Evolutionary conservation across 1,140 invertebrate genomes (phyloP), one percentile per base, ranked within the genome.

Genomic region (Drosophila aff.): DNA sequence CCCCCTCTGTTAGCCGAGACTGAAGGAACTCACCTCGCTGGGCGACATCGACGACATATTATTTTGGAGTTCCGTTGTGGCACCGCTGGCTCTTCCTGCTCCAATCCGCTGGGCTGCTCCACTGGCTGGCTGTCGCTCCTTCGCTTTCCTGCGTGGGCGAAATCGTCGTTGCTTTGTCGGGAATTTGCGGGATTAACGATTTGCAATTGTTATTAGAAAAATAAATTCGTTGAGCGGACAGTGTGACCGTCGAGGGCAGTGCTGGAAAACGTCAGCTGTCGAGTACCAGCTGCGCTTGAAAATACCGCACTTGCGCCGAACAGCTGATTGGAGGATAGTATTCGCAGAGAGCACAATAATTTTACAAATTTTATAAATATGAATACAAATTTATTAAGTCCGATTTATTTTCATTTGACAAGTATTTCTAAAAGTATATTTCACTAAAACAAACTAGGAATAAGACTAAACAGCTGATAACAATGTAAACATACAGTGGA

Each of bases 41-140:
- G 85, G 85, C 64, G 85, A 90, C 85, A 84, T 90, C 50, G 86
- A 79, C 46, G 85, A 77, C 83, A 87, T 90, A 38, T 31, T 90
- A 38, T 31, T 66, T 44, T 41, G 44, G 46, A 49, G 41, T 13
- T 74, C 71, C 33, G 59, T 83, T 50, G 11, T 73, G 50, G 21
- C 40, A 66, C 36, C 33, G 46, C 60, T 73, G 58, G 66, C 62
- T 41, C 57, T 63, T 57, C 15, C 68, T 71, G 41, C 71, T 59
- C 47, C 67, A 52, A 73, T 26, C 44, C 26, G 16, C 18, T 23
- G 40, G 28, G 16, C 38, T 28, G 40, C 28, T 71, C 36, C 57
- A 31, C 46, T 76, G 36, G 28, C 15, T 68, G 33, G 49, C 40
- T 68, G 18, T 71, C 31, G 33, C 52, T 44, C 40, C 43, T 21